phyloP scores from a whole-genome alignment of 2,888 invertebrate genomes.

The Rhagonycha fulva region DNA sequence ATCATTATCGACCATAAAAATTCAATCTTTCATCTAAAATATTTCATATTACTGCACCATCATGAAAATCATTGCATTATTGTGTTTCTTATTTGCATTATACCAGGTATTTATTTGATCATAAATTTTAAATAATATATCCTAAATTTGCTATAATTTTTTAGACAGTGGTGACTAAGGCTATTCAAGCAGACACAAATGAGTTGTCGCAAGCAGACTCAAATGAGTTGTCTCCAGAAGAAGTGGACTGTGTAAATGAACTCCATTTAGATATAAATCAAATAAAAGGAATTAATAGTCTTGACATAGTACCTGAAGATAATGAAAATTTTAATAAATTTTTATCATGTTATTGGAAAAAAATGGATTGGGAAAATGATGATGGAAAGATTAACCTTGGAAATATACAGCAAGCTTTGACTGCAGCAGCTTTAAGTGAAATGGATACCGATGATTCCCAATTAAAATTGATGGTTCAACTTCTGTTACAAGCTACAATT shows the following conservation, averaged over 20 bases:
- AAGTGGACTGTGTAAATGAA: not conserved
- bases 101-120: not conserved
- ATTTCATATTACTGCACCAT: not conserved
- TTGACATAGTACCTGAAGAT: not conserved
- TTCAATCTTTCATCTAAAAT: not conserved
- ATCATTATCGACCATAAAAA: not conserved
- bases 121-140: not conserved
- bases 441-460: not conserved
- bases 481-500: not conserved
- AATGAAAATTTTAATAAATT: not conserved
- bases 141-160: not conserved
- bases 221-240: not conserved
- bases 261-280: not conserved
- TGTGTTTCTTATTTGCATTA: not conserved
- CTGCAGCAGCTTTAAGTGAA: not conserved
- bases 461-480: not conserved
- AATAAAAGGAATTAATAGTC: not conserved
- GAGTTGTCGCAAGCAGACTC: not conserved
- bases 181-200: not conserved
- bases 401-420: not conserved
- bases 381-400: not conserved
- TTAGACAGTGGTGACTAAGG: not conserved
- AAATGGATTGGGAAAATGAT: not conserved
- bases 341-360: not conserved
- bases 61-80: not conserved